Percentiles rank a stretch among this genome's conserved stretches.
These are phyloP conservation scores for Temnothorax nylanderi DNA, from an alignment of 1,140 invertebrate genomes.

Conservation along the genomic window DNA sequence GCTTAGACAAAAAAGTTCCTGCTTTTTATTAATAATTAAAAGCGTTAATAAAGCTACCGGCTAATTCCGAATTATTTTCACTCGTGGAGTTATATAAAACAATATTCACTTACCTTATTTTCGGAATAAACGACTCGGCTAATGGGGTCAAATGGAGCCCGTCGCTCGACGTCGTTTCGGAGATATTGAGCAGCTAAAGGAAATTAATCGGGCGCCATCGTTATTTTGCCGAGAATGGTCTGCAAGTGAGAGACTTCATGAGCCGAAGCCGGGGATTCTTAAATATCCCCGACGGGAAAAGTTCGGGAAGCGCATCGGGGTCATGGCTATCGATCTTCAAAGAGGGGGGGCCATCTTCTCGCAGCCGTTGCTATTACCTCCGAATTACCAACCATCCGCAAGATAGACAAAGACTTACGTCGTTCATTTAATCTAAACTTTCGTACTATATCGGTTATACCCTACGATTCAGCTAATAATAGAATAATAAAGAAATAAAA, in stretches of 20 bases:
- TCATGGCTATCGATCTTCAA: conserved; percentile 66
- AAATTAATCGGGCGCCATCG: conserved; percentile 50
- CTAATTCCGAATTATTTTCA: not conserved
- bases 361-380: conserved; percentile 59
- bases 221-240: conserved; percentile 49
- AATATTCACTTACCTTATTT: conserved; percentile 38
- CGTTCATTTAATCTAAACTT: conserved; percentile 9
- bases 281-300: conserved; percentile 67
- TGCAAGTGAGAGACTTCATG: conserved; percentile 41
- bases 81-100: not conserved
- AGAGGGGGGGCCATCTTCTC: conserved; percentile 42
- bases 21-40: not conserved
- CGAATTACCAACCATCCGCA: conserved; percentile 52
- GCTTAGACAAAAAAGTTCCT: too few relatives aligned
- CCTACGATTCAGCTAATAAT: not conserved
- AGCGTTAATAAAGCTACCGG: not conserved
- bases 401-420: conserved; percentile 23
- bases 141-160: conserved; percentile 14
- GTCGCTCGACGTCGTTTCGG: conserved; percentile 18
- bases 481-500: not conserved
- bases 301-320: conserved; percentile 67
- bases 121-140: conserved; percentile 6
- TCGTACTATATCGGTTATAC: not conserved
- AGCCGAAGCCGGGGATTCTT: conserved; percentile 57
- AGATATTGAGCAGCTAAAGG: conserved; percentile 46